Conservation (phyloP, 1,140 invertebrate genomes). For the Rhagoletis pomonella region DNA sequence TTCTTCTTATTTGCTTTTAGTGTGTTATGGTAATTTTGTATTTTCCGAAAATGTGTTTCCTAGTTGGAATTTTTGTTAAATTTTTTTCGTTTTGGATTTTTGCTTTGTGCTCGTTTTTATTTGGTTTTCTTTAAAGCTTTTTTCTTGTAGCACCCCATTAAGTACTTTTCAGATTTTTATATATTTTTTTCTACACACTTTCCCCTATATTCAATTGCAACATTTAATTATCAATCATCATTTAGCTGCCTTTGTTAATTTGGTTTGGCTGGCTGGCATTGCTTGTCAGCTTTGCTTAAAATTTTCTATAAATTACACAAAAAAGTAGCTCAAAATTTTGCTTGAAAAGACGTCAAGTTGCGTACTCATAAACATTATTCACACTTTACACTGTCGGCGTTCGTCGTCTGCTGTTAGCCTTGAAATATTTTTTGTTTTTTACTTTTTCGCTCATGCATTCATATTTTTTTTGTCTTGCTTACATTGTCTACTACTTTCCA, state of each 20-base stretch:
- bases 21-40: too few relatives aligned
- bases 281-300: not conserved
- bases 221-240: conserved; percentile 16
- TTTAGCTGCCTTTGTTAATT: not conserved
- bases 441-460: not conserved
- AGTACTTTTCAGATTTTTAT: too few relatives aligned
- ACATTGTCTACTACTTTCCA: not conserved
- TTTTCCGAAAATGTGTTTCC: too few relatives aligned
- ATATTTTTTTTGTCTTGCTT: not conserved
- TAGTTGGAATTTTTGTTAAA: too few relatives aligned
- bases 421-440: not conserved
- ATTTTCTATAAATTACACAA: conserved; percentile 11
- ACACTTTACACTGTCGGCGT: not conserved
- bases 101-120: not conserved
- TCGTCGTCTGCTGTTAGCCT: not conserved
- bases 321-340: not conserved
- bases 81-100: not conserved
- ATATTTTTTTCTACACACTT: not conserved
- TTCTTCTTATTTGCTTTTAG: too few relatives aligned
- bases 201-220: not conserved
- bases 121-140: not conserved
- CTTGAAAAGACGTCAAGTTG: not conserved
- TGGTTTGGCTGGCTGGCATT: not conserved
- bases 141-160: not conserved
- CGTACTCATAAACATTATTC: not conserved